Evolutionary conservation across 92 coral and sea anemone genomes (phyloP).

Genomic region (Micromussa lordhowensis): DNA sequence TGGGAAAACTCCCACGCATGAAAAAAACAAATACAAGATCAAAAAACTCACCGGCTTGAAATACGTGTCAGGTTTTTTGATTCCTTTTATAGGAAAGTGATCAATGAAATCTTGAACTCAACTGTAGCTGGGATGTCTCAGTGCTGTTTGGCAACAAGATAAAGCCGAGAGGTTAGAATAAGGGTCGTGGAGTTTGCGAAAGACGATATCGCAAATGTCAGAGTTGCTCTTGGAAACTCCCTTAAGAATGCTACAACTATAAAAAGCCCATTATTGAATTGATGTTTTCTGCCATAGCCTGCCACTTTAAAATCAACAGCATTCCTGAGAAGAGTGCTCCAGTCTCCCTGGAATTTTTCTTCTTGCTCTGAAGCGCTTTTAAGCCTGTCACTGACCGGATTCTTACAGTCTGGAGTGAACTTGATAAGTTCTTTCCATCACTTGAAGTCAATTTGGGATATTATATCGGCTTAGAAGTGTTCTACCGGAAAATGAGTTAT

Average conservation of each 20-base stretch:
- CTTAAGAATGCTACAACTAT: slow-evolving; percentile 41
- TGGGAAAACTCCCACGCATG: not conserved
- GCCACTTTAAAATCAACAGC: slow-evolving; percentile 46
- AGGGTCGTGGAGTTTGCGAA: slow-evolving; percentile 9
- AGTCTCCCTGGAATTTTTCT: slow-evolving; percentile 6
- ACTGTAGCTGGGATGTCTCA: slow-evolving; percentile 3
- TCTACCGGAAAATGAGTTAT: not conserved
- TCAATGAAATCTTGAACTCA: not conserved
- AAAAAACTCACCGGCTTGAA: slow-evolving; percentile 15
- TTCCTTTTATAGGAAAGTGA: not conserved
- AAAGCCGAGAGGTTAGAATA: slow-evolving; percentile 3
- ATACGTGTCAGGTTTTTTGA: not conserved
- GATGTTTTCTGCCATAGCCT: slow-evolving; percentile 21
- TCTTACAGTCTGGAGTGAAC: not conserved
- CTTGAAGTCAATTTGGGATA: not conserved
- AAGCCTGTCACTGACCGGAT: not conserved
- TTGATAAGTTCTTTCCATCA: slow-evolving; percentile 9
- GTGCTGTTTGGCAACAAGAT: slow-evolving; percentile 27
- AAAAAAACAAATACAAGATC: not conserved
- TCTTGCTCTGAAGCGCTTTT: not conserved
- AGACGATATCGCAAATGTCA: slow-evolving; percentile 9
- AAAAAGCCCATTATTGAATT: slow-evolving; percentile 25
- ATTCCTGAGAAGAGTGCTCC: slow-evolving; percentile 22
- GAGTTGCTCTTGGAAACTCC: slow-evolving; percentile 23
- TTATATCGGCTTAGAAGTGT: not conserved